Evolutionary conservation across 2,888 invertebrate genomes (phyloP).

Genomic region (Ceratothoa steindachneri): DNA sequence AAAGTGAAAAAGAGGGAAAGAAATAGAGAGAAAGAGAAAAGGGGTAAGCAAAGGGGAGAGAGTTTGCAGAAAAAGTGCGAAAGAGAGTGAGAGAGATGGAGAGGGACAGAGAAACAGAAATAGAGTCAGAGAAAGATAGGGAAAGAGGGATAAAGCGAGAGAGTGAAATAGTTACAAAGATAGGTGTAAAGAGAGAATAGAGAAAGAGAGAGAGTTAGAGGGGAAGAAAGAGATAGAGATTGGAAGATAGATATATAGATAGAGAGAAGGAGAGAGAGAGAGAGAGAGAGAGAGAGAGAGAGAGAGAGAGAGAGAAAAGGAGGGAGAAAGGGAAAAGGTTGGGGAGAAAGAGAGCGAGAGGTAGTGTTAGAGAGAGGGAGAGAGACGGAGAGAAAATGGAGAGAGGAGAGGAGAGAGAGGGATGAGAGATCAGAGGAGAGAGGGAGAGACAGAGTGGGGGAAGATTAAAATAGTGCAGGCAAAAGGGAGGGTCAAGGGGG

Average conservation of each 20-base stretch:
- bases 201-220: too few relatives aligned
- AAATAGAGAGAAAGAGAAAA: too few relatives aligned
- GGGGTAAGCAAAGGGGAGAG: too few relatives aligned
- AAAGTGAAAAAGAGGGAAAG: too few relatives aligned
- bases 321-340: background rate
- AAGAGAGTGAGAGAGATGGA: background rate
- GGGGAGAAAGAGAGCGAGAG: background rate
- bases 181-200: background rate
- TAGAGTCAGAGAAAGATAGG: background rate
- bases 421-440: background rate
- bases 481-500: background rate
- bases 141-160: background rate
- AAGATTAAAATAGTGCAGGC: background rate
- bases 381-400: background rate
- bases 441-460: background rate
- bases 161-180: background rate
- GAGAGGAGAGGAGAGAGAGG: background rate
- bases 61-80: background rate
- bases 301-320: background rate
- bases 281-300: background rate
- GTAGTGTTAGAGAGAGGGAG: background rate
- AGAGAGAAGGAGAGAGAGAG: too few relatives aligned
- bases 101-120: background rate
- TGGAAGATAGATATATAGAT: background rate
- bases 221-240: background rate